Evolutionary conservation across 2,888 invertebrate species (phyloP), one percentile per base, ranked within the genome.

Genomic region (Phasia obesa): DNA sequence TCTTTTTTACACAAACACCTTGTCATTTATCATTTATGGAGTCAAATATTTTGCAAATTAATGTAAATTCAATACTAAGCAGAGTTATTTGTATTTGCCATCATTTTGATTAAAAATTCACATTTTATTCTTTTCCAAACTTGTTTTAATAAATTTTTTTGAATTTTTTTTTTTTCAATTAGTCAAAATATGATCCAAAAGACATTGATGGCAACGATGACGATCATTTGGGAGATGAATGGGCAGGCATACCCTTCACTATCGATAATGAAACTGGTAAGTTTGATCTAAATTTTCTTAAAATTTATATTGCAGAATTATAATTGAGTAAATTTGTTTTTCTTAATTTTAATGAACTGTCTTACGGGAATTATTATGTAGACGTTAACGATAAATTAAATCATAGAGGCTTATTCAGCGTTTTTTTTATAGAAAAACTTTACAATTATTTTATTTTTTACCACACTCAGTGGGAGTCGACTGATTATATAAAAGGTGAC

Each of bases 201-300:
- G 88, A 90, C 25, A 86, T 87, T 51, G 76, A 86, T 3, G 62
- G 85, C 75, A 85, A 86, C 38, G 73, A 86, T 7, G 87, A 76
- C 0, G 53, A 75, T 27, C 27, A 71, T 17, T 88, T 94, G 89
- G 93, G 93, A 44, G 94, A 96, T 89, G 95, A 95, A 5, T 97
- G 96, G 97, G 95, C 94, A 27, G 96, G 96, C 23, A 93, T 97
- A 6, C 93, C 95, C 0, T 96, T 97, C 91, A 96, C 95, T 84
- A 94, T 97, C 81, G 97, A 97, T 89, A 95, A 96, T 15, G 97
- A 97, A 92, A 97, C 97, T 85, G 97, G 97, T 97, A 90, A 93
- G 94, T 93, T 42, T 15, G 35, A n/a, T 13, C 5, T 42, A n/a
- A 35, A 35, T 35, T 42, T 13, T 42, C 15, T 42, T 42, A n/a